These are phyloP conservation scores for Protaetia brevitarsis DNA, from an alignment of 1,140 invertebrate species.

Conservation along the genomic window DNA sequence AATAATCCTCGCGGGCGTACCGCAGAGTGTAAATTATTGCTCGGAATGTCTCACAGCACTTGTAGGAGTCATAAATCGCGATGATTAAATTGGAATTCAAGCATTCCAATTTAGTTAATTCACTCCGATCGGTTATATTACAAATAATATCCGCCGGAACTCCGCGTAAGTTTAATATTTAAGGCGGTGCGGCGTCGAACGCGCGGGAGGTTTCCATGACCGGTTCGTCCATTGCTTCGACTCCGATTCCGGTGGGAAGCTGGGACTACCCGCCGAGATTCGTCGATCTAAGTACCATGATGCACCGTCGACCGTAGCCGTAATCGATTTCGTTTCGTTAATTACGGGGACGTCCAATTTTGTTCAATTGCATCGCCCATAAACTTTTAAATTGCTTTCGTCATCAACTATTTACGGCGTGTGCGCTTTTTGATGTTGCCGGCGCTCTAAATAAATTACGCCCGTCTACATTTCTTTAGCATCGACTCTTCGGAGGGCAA, in stretches of 20 bases:
- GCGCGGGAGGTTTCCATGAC: background rate
- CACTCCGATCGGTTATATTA: conserved; percentile 3
- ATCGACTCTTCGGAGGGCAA: background rate
- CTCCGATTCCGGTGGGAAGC: background rate
- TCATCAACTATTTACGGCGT: background rate
- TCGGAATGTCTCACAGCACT: conserved; percentile 3
- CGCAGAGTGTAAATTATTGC: conserved; percentile 3
- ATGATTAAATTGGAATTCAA: conserved; percentile 11
- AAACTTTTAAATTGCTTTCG: conserved; percentile 10
- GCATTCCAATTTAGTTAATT: conserved; percentile 13
- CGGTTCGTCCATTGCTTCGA: background rate
- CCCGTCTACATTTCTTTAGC: background rate
- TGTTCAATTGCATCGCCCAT: background rate
- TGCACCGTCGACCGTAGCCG: background rate
- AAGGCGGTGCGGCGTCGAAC: too few relatives aligned
- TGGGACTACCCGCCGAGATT: background rate
- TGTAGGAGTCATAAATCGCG: conserved; percentile 2
- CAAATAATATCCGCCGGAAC: conserved; percentile 6
- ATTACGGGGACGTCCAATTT: background rate
- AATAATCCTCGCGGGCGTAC: background rate
- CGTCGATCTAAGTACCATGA: background rate
- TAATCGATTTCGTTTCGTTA: conserved; percentile 1
- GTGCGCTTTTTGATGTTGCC: background rate
- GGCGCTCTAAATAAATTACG: background rate
- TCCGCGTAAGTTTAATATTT: conserved; percentile 8